A percentile compares a stretch with the other conserved stretches of the same genome.
phyloP scores from a whole-genome alignment of 2,888 invertebrate genomes.

The Teinopalpus imperialis region DNA sequence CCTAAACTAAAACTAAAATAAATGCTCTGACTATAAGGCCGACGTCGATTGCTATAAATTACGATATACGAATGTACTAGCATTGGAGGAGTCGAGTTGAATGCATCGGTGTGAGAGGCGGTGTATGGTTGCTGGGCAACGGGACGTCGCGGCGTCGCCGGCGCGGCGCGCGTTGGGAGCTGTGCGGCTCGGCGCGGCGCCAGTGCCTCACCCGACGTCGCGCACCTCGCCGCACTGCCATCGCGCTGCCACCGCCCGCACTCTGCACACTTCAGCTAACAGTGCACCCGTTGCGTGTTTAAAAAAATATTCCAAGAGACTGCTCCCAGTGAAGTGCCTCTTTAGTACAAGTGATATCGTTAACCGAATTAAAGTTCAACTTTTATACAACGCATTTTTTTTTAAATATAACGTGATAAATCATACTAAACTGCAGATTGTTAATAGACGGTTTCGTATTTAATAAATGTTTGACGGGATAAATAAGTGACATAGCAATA shows the following conservation, averaged over 20 bases:
- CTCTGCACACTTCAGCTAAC: not conserved
- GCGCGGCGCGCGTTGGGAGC: slow-evolving; percentile 67
- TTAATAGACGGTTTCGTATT: too few relatives aligned
- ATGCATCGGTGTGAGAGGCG: slow-evolving; percentile 7
- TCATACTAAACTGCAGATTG: too few relatives aligned
- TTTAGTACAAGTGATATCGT: slow-evolving; percentile 10
- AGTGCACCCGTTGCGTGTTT: slow-evolving; percentile 5
- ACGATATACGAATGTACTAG: too few relatives aligned
- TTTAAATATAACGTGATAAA: too few relatives aligned
- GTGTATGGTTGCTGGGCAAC: slow-evolving; percentile 67
- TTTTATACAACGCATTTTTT: too few relatives aligned
- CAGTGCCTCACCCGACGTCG: slow-evolving; percentile 59
- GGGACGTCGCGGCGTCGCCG: slow-evolving; percentile 67
- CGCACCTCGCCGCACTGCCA: slow-evolving; percentile 36
- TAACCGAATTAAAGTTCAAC: not conserved
- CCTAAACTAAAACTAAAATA: too few relatives aligned
- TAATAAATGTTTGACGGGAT: too few relatives aligned
- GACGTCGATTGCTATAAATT: too few relatives aligned
- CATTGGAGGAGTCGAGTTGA: too few relatives aligned
- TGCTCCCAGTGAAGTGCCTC: slow-evolving; percentile 14
- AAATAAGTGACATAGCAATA: too few relatives aligned
- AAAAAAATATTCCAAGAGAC: slow-evolving; percentile 2
- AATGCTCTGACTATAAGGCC: too few relatives aligned
- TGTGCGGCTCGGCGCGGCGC: slow-evolving; percentile 50
- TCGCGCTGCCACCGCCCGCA: slow-evolving; percentile 33